These are phyloP conservation scores for Ataeniobius toweri DNA, from an alignment of 2,797 vertebrate genomes.

Conservation along the genomic window DNA sequence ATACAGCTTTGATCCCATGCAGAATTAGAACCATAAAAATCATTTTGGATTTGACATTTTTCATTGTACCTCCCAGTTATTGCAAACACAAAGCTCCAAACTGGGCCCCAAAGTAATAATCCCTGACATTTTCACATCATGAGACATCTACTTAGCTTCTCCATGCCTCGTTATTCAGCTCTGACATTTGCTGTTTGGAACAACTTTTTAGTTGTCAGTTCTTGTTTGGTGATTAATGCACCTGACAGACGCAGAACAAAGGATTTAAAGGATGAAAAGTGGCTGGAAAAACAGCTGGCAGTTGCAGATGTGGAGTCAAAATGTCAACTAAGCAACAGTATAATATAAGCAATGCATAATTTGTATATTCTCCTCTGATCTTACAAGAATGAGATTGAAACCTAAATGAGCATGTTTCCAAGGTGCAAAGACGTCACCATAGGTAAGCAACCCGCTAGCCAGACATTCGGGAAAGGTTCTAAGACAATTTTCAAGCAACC, in stretches of 20 bases:
- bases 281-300: background rate
- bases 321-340: background rate
- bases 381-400: background rate
- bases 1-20: constrained; percentile 2
- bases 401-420: background rate
- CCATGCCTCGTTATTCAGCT: constrained; percentile 3
- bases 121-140: constrained; percentile 32
- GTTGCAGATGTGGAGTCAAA: accelerated
- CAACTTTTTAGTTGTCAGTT: background rate
- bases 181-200: background rate
- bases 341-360: background rate
- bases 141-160: constrained; percentile 2
- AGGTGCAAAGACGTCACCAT: background rate
- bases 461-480: too few species aligned
- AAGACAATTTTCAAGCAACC: background rate
- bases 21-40: constrained; percentile 1
- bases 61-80: constrained; percentile 12
- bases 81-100: constrained; percentile 15
- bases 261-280: background rate
- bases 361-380: background rate
- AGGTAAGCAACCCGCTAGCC: background rate
- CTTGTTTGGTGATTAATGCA: constrained; percentile 6
- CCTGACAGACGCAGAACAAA: background rate
- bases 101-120: constrained; percentile 12
- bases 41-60: constrained; percentile 32